phyloP scores from a whole-genome alignment of 2,797 vertebrate genomes.

The Fistularia commersonii region DNA sequence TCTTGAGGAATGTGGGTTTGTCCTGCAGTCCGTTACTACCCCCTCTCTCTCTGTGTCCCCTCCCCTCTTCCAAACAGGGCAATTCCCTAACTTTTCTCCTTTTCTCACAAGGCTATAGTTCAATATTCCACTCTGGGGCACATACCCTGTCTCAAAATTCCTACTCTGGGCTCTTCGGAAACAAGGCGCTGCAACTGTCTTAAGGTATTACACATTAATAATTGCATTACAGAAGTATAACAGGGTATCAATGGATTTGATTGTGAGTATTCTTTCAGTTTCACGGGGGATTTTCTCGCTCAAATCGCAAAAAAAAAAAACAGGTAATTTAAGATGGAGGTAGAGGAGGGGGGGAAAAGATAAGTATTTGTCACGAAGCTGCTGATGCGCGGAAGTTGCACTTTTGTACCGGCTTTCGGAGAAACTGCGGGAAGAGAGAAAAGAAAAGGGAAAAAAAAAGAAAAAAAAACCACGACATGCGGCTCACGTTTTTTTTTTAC shows the following conservation, averaged over 20 bases:
- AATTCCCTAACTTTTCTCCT: conserved; percentile 81
- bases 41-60: conserved; percentile 71
- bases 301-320: conserved; percentile 4
- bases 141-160: conserved; percentile 74
- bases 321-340: conserved; percentile 4
- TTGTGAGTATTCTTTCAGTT: conserved; percentile 51
- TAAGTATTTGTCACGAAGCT: not conserved
- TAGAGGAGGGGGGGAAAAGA: conserved; percentile 3
- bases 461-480: conserved; percentile 18
- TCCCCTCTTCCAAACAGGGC: conserved; percentile 81
- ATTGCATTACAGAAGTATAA: conserved; percentile 22
- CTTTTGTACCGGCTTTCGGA: conserved; percentile 33
- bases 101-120: conserved; percentile 76
- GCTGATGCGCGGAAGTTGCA: not conserved
- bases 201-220: conserved; percentile 65
- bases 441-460: too few species aligned
- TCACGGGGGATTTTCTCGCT: conserved; percentile 28
- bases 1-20: conserved; percentile 81
- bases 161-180: conserved; percentile 72
- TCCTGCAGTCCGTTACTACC: conserved; percentile 73
- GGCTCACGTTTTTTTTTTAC: conserved; percentile 3
- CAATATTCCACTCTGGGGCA: conserved; percentile 75
- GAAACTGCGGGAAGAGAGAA: conserved; percentile 3
- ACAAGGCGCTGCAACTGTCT: conserved; percentile 55
- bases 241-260: conserved; percentile 42